Percentiles rank a stretch among this genome's conserved stretches.
phyloP scores from a whole-genome alignment of 2,113 vertebrate genomes.

The Leucosticte australis region DNA sequence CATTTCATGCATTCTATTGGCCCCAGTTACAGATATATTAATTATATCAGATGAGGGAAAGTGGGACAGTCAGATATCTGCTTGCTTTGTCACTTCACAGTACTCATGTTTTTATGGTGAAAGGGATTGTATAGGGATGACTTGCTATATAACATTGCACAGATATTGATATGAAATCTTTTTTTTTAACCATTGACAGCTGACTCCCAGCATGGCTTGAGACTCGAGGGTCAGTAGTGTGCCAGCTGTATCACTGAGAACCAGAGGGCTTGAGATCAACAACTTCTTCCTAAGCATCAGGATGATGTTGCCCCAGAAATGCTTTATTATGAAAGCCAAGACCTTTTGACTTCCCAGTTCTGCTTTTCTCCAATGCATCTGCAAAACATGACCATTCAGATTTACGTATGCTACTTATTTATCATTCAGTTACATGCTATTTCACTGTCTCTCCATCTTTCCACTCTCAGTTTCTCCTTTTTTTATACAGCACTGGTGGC shows the following conservation, averaged over 20 bases:
- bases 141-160: not conserved
- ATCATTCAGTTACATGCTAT: not conserved
- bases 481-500: not conserved
- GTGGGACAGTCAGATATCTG: not conserved
- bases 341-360: not conserved
- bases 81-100: not conserved
- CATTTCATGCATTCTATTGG: not conserved
- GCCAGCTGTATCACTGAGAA: not conserved
- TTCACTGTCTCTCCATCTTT: not conserved
- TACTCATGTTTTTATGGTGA: not conserved
- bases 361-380: not conserved
- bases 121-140: not conserved
- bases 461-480: not conserved
- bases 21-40: not conserved
- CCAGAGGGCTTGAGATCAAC: not conserved
- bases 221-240: not conserved
- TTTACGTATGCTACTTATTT: not conserved
- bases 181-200: not conserved
- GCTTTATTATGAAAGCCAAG: not conserved
- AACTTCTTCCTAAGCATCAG: not conserved
- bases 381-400: not conserved
- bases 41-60: not conserved
- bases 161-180: not conserved
- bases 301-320: not conserved
- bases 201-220: not conserved